phyloP scores from a whole-genome alignment of 1,140 invertebrate species.

The Saxidomus purpurata region DNA sequence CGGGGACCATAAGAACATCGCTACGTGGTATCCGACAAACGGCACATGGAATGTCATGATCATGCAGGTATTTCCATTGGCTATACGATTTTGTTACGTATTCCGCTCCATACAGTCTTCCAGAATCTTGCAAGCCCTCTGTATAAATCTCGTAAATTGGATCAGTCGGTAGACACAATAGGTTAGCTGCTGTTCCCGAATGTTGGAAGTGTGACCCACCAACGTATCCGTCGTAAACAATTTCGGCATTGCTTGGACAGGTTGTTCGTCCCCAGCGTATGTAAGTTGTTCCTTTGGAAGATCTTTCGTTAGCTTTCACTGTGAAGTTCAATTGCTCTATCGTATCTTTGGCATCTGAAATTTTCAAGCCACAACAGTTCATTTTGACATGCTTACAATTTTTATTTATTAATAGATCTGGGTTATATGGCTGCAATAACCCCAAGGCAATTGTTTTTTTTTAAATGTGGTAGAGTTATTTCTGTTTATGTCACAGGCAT shows the following conservation, averaged over 20 bases:
- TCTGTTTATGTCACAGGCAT: too few species aligned
- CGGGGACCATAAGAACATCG: conserved; percentile 70
- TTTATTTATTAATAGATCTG: too few species aligned
- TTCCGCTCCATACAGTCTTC: conserved; percentile 68
- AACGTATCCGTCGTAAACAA: conserved; percentile 27
- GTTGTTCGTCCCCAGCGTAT: conserved; percentile 40
- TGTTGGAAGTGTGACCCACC: conserved; percentile 42
- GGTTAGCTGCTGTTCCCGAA: conserved; percentile 47
- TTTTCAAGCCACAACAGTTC: neutral
- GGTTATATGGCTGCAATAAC: too few species aligned
- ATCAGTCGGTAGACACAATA: conserved; percentile 48
- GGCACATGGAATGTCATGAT: conserved; percentile 68
- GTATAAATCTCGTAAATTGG: conserved; percentile 23
- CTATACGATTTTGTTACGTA: conserved; percentile 87
- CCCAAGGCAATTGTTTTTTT: too few species aligned
- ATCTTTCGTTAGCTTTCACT: neutral
- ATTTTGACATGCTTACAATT: too few species aligned
- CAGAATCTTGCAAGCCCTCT: neutral
- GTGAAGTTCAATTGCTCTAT: neutral
- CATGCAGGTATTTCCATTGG: conserved; percentile 69
- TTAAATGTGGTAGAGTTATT: too few species aligned
- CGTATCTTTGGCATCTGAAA: neutral
- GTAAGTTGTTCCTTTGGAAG: neutral
- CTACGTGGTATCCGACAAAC: conserved; percentile 59
- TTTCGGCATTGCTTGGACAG: neutral